Conservation (phyloP, 2,888 invertebrate species). For the Brenthis daphne region DNA sequence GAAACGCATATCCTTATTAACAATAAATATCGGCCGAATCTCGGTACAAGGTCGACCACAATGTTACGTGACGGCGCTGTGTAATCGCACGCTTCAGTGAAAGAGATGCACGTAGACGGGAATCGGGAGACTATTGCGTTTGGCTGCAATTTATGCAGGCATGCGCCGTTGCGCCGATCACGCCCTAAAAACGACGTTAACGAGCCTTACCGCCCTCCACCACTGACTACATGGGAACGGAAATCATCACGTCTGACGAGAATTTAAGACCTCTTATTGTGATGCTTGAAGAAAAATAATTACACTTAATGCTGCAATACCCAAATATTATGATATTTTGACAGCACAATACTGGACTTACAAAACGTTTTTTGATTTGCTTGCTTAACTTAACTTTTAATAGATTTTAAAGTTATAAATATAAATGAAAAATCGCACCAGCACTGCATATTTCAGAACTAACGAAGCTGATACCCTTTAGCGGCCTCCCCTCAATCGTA, state of each 20-base stretch:
- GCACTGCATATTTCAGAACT: conserved; percentile 30
- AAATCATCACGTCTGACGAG: conserved; percentile 51
- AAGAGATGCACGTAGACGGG: conserved; percentile 48
- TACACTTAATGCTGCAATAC: neutral
- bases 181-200: conserved; percentile 77
- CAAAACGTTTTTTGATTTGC: too few relatives aligned
- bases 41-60: conserved; percentile 61
- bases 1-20: conserved; percentile 42
- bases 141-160: conserved; percentile 73
- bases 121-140: conserved; percentile 56
- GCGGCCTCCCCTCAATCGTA: conserved; percentile 63
- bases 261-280: conserved; percentile 34
- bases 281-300: conserved; percentile 10
- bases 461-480: conserved; percentile 60
- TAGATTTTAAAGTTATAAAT: too few relatives aligned
- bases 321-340: neutral
- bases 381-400: too few relatives aligned
- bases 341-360: too few relatives aligned
- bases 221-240: conserved; percentile 66
- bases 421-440: neutral
- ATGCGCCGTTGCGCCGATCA: conserved; percentile 75
- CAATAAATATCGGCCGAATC: conserved; percentile 52
- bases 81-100: conserved; percentile 37
- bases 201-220: conserved; percentile 57
- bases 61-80: conserved; percentile 39